Conservation (phyloP, 2,797 vertebrate genomes). For the Microcaecilia unicolor region DNA sequence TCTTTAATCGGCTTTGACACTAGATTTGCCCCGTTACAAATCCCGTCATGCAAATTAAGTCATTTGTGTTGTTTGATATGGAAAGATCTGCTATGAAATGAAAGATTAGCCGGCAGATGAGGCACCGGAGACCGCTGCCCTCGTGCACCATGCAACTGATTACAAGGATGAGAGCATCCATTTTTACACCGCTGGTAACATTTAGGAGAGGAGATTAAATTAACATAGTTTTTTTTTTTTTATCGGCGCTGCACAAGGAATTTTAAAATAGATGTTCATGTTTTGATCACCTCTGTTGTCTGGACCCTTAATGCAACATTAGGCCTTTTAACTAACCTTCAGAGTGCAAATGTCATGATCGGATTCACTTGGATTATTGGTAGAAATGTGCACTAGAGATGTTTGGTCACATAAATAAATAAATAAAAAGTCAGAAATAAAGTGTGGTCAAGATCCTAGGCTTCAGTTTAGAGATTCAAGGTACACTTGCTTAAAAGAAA, state of each 20-base stretch:
- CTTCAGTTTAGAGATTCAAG: too few species aligned
- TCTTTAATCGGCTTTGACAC: slow-evolving; percentile 99
- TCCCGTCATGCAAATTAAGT: slow-evolving; percentile 99
- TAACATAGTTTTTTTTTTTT: slow-evolving; percentile 57
- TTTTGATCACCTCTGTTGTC: slow-evolving; percentile 29
- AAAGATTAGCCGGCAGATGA: slow-evolving; percentile 96
- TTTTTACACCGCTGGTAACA: slow-evolving; percentile 60
- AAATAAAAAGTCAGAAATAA: too few species aligned
- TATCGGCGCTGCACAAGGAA: slow-evolving; percentile 11
- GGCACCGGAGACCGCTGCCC: slow-evolving; percentile 81
- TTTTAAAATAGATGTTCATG: slow-evolving; percentile 25
- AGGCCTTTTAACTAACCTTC: too few species aligned
- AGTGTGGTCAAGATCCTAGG: too few species aligned
- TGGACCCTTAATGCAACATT: too few species aligned
- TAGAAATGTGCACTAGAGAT: too few species aligned
- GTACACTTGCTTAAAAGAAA: too few species aligned
- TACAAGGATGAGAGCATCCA: slow-evolving; percentile 85
- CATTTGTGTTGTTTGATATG: slow-evolving; percentile 98
- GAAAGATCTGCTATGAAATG: slow-evolving; percentile 97
- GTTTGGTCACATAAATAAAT: too few species aligned
- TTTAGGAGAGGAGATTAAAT: slow-evolving; percentile 74
- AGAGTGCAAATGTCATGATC: too few species aligned
- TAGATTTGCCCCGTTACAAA: slow-evolving; percentile 98
- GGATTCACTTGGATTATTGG: too few species aligned
- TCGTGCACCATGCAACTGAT: slow-evolving; percentile 82